These are phyloP conservation scores for Aleiodes leptofemur DNA, from an alignment of 2,888 invertebrate species.

Conservation along the genomic window DNA sequence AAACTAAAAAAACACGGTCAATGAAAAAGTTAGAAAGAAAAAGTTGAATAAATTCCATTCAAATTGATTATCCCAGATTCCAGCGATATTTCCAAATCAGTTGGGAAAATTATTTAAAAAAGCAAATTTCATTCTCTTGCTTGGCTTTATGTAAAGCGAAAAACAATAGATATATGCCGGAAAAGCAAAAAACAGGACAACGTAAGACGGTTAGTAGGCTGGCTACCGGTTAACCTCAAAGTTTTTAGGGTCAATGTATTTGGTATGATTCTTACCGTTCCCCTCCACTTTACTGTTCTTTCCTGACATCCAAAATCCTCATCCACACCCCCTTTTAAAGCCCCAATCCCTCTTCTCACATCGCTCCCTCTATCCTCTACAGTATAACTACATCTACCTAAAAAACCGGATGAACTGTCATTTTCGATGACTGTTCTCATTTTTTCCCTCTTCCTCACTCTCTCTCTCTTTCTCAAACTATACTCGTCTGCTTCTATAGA, in stretches of 20 bases:
- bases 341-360: background rate
- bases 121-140: background rate
- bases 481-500: too few relatives aligned
- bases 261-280: constrained; percentile 59
- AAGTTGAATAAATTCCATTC: too few relatives aligned
- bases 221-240: constrained; percentile 62
- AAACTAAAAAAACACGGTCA: too few relatives aligned
- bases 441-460: constrained; percentile 36
- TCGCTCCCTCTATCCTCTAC: constrained; percentile 12
- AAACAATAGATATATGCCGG: constrained; percentile 27
- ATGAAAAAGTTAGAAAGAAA: too few relatives aligned
- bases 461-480: constrained; percentile 7
- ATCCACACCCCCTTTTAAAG: constrained; percentile 20
- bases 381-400: constrained; percentile 20
- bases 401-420: constrained; percentile 49
- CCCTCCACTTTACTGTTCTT: constrained; percentile 24
- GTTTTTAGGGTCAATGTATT: constrained; percentile 65
- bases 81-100: background rate
- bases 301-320: constrained; percentile 16
- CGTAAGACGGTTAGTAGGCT: constrained; percentile 69
- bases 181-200: too few relatives aligned
- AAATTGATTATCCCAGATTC: too few relatives aligned
- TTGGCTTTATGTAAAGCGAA: background rate
- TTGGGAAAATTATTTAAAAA: background rate
- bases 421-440: constrained; percentile 37